phyloP scores from a whole-genome alignment of 2,797 vertebrate genomes.

The Microctenopoma stevenorrisi region DNA sequence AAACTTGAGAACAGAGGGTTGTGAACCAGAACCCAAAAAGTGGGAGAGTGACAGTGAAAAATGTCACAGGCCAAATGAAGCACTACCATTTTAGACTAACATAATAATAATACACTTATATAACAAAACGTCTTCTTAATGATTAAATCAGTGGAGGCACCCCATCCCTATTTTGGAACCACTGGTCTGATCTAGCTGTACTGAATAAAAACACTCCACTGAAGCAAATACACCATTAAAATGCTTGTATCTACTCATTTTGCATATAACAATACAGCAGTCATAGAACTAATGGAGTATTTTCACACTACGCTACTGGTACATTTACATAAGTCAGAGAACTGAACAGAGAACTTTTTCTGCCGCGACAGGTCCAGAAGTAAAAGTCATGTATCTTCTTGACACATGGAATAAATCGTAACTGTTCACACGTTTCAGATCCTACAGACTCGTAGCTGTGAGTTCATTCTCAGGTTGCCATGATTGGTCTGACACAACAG shows the following conservation, averaged over 20 bases:
- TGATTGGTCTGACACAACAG: constrained; percentile 67
- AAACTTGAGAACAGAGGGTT: constrained; percentile 32
- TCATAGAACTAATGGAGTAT: background rate
- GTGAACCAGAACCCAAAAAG: constrained; percentile 19
- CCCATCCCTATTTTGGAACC: too few species aligned
- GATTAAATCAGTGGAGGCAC: background rate
- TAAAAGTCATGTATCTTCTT: background rate
- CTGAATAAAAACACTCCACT: too few species aligned
- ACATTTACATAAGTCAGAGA: background rate
- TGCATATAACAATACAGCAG: too few species aligned
- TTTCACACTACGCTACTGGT: background rate
- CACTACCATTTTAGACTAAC: too few species aligned
- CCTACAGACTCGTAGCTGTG: too few species aligned
- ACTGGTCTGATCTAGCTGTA: too few species aligned
- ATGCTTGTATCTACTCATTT: too few species aligned
- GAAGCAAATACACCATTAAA: too few species aligned
- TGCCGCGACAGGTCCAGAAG: background rate
- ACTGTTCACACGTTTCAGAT: background rate
- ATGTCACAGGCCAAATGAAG: background rate
- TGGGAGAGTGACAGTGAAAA: constrained; percentile 31
- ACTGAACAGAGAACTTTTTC: background rate
- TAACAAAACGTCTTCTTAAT: too few species aligned
- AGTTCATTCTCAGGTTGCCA: constrained; percentile 22
- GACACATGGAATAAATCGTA: background rate
- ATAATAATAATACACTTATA: too few species aligned